Evolutionary conservation across 2,797 vertebrate species (phyloP).

Genomic region (Glyptemys insculpta): DNA sequence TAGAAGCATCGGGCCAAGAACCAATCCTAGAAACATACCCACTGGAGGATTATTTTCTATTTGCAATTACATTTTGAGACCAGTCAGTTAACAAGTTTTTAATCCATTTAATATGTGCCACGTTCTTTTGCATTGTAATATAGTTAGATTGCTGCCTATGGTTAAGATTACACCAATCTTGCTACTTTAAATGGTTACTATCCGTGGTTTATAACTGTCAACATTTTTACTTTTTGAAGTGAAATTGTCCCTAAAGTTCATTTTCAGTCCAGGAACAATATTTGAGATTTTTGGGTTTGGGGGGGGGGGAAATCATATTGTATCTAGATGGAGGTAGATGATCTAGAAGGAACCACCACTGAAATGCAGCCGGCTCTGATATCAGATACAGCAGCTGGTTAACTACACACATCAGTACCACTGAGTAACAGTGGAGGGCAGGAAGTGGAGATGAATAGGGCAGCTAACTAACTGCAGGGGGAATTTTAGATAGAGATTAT

Average conservation of each 20-base stretch:
- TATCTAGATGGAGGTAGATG: background rate
- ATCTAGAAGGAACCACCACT: background rate
- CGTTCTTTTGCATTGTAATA: background rate
- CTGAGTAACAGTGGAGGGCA: rapidly evolving
- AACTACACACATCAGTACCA: background rate
- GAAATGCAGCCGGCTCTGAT: rapidly evolving
- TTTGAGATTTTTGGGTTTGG: background rate
- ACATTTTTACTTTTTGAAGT: background rate
- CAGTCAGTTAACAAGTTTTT: background rate
- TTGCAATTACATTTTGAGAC: background rate
- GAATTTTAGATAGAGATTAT: constrained; percentile 4
- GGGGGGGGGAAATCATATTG: background rate
- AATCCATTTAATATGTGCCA: background rate
- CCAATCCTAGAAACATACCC: background rate
- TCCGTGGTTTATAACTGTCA: background rate
- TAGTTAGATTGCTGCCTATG: background rate
- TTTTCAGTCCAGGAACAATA: background rate
- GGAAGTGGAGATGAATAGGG: background rate
- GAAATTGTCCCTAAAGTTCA: background rate
- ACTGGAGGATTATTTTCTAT: background rate
- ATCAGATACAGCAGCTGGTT: rapidly evolving
- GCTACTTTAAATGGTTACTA: background rate
- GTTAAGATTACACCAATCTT: background rate
- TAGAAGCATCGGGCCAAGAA: background rate
- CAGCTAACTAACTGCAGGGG: rapidly evolving